Evolutionary conservation across 2,113 vertebrate genomes (phyloP), one percentile per base, ranked within the genome.

Genomic region (Acinonyx jubatus): DNA sequence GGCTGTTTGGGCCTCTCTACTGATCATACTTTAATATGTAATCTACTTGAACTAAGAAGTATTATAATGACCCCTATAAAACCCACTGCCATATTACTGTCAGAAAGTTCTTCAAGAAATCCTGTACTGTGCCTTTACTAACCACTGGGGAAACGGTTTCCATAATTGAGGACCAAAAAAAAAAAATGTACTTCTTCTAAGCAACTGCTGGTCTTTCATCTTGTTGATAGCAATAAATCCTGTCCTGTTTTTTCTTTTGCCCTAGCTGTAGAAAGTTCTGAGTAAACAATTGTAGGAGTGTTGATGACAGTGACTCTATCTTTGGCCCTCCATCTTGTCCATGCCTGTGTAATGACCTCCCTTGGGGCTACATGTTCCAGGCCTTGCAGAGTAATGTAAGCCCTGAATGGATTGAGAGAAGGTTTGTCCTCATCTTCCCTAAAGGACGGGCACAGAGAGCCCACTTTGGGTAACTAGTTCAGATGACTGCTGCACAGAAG

Each of bases 91-190:
- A 13, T 15, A 15, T 36, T 88, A 48, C 27, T 31, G 7, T 83
- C 71, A 63, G 66, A 48, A 96, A 97, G 48, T 5, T 66, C 82
- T 96, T 45, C 29, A 7, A 52, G 80, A 81, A 94, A 96, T 25
- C 11, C 33, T 61, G 0, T 19, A 29, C 33, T n/a, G 33, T 96
- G 38, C 36, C 55, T 91, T 74, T 93, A 85, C 55, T 36, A 83
- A 14, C 31, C 23, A 19, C 66, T 78, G 19, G 48, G 95, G 38
- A 93, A 82, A 76, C 1, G 29, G 1, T 89, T 18, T 15, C 33
- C 41, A 14, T 63, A 33, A 86, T 1, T 50, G 79, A 86, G 29
- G 90, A 61, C 10, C 21, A 84, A 41, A 65, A 95, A 86, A 73
- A 65, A 95, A 89, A 73, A 31, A 86, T 73, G 19, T 33, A 50